A percentile compares a stretch with the other conserved stretches of the same genome.
Conservation (phyloP, 2,113 vertebrate genomes). For the Aix galericulata region DNA sequence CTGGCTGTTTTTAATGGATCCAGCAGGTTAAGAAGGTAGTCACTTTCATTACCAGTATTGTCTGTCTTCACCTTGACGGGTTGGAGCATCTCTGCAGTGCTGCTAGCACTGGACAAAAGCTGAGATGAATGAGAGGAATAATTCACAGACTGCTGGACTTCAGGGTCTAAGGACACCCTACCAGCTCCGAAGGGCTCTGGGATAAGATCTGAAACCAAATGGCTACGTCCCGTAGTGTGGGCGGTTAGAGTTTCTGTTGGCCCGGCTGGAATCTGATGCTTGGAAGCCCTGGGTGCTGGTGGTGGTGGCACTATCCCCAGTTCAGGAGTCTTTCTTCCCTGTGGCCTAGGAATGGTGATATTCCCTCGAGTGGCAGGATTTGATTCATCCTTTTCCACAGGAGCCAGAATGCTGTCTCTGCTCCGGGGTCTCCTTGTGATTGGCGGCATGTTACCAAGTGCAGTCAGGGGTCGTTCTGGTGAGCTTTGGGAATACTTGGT, state of each 20-base stretch:
- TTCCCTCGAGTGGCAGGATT: constrained; percentile 64
- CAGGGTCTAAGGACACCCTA: constrained; percentile 61
- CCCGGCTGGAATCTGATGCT: constrained; percentile 59
- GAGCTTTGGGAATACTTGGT: constrained; percentile 72
- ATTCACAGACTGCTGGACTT: constrained; percentile 71
- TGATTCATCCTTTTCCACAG: constrained; percentile 60
- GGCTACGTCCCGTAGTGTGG: not conserved
- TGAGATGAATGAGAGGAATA: constrained; percentile 9
- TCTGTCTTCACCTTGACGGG: constrained; percentile 71
- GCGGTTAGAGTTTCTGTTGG: constrained; percentile 18
- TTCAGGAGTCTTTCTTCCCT: constrained; percentile 91
- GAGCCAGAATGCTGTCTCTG: constrained; percentile 54
- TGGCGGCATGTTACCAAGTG: constrained; percentile 54
- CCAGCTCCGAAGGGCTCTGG: constrained; percentile 60
- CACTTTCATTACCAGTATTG: not conserved
- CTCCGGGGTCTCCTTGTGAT: constrained; percentile 62
- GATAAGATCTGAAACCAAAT: constrained; percentile 46
- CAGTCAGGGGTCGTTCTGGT: constrained; percentile 67
- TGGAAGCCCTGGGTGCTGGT: constrained; percentile 77
- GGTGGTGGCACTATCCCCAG: constrained; percentile 85
- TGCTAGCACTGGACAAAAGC: constrained; percentile 8
- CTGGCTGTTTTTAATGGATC: constrained; percentile 82
- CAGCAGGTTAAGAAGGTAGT: constrained; percentile 87
- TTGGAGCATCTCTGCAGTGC: constrained; percentile 76
- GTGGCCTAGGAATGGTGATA: constrained; percentile 93